A percentile compares a stretch with the other conserved stretches of the same genome.
These are phyloP conservation scores for Alouatta palliata DNA, from an alignment of 2,113 vertebrate genomes.

Conservation along the genomic window DNA sequence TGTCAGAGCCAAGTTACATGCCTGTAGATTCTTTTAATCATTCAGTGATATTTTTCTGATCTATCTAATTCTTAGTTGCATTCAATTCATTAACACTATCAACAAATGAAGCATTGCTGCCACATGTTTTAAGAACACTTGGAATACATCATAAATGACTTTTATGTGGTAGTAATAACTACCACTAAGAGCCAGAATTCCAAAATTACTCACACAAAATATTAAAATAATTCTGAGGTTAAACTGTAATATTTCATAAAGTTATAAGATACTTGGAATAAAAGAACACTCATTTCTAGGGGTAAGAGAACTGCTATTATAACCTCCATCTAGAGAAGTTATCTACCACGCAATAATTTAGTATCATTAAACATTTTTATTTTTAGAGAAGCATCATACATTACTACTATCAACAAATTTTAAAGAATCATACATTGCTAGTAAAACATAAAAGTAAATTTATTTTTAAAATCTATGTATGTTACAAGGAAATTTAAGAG, in stretches of 20 bases:
- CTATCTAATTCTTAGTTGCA: slow-evolving; percentile 4
- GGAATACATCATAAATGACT: neutral
- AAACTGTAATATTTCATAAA: neutral
- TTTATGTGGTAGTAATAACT: neutral
- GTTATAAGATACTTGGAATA: slow-evolving; percentile 17
- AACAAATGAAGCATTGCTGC: neutral
- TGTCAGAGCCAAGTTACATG: neutral
- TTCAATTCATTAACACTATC: slow-evolving; percentile 17
- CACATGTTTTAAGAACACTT: neutral
- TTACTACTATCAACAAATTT: neutral
- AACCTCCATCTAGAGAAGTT: neutral
- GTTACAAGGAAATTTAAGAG: slow-evolving; percentile 40
- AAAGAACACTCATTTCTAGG: neutral
- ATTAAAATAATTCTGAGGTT: slow-evolving; percentile 37
- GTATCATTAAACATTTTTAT: neutral
- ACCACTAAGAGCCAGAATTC: slow-evolving; percentile 6
- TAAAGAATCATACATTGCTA: neutral
- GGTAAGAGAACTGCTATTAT: neutral
- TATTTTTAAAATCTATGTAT: neutral
- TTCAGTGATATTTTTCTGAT: neutral
- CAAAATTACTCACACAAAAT: slow-evolving; percentile 3
- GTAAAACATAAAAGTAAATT: slow-evolving; percentile 22
- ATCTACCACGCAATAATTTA: neutral
- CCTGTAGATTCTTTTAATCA: neutral
- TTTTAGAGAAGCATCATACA: neutral